Conservation (phyloP, 1,140 invertebrate species). For the Fopius arisanus region DNA sequence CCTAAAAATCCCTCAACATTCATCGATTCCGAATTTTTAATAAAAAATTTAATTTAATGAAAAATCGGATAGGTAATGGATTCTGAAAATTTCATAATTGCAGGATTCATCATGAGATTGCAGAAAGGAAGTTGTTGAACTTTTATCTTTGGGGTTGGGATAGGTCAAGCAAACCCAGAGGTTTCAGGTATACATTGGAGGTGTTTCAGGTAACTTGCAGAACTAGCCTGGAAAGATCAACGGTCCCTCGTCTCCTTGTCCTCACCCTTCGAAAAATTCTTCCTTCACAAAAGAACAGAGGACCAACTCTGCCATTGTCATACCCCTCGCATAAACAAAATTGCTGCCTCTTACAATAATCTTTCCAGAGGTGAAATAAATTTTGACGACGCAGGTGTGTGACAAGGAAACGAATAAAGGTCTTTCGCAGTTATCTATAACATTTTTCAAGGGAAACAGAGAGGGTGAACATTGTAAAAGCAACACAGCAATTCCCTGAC, state of each 20-base stretch:
- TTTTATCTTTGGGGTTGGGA: neutral
- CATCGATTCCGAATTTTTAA: too few relatives aligned
- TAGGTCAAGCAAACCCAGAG: neutral
- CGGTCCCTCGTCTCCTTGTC: neutral
- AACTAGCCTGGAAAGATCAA: constrained; percentile 1
- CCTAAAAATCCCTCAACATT: too few relatives aligned
- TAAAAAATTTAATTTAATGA: too few relatives aligned
- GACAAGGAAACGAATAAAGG: neutral
- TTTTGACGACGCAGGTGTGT: neutral
- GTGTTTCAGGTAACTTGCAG: constrained; percentile 10
- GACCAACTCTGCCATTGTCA: neutral
- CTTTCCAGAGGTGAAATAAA: neutral
- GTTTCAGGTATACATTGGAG: constrained; percentile 7
- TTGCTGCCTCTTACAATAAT: neutral
- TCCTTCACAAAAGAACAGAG: neutral
- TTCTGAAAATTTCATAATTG: too few relatives aligned
- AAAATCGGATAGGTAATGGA: too few relatives aligned
- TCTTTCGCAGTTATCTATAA: neutral
- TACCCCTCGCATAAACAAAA: neutral
- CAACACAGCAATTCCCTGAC: neutral
- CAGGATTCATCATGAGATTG: too few relatives aligned
- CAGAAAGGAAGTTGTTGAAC: too few relatives aligned
- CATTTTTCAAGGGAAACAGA: neutral
- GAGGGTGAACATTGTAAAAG: neutral
- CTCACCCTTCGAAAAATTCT: neutral